A percentile compares a stretch with the other conserved stretches of the same genome.
Evolutionary conservation across 2,113 vertebrate species (phyloP).

Genomic region (Cryptotis parvus): DNA sequence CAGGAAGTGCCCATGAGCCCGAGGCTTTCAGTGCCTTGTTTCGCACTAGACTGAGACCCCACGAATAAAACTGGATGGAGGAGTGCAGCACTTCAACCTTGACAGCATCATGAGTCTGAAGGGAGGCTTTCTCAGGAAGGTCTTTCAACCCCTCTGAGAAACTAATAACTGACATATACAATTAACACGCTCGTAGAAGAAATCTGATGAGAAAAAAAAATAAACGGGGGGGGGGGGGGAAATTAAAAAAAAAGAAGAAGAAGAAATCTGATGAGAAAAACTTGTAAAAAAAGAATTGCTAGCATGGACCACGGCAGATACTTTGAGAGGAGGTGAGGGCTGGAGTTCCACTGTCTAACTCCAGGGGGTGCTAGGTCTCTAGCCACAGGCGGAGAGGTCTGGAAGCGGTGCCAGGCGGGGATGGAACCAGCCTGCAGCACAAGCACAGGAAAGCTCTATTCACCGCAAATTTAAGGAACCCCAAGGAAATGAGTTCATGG

Average conservation of each 20-base stretch:
- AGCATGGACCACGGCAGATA: neutral
- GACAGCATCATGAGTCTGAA: too few species aligned
- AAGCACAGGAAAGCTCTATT: neutral
- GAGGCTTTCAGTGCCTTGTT: neutral
- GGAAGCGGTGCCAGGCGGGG: neutral
- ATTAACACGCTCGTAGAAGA: too few species aligned
- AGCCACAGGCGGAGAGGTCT: neutral
- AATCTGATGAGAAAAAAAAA: constrained; percentile 22
- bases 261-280: constrained; percentile 22
- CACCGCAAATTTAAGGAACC: constrained; percentile 52
- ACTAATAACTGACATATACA: neutral
- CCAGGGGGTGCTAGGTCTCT: constrained; percentile 62
- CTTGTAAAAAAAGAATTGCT: neutral
- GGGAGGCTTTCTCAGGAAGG: neutral
- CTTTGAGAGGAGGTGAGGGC: neutral
- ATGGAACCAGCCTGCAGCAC: neutral
- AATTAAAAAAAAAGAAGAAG: too few species aligned
- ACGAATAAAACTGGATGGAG: too few species aligned
- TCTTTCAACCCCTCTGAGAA: neutral
- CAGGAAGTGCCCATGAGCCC: neutral
- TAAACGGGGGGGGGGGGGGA: too few species aligned
- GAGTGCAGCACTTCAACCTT: too few species aligned
- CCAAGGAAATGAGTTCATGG: neutral
- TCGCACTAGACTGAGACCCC: neutral
- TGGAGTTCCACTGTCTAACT: constrained; percentile 19